Evolutionary conservation across 2,113 vertebrate genomes (phyloP).

Genomic region (Hypocryptadius cinnamomeus): DNA sequence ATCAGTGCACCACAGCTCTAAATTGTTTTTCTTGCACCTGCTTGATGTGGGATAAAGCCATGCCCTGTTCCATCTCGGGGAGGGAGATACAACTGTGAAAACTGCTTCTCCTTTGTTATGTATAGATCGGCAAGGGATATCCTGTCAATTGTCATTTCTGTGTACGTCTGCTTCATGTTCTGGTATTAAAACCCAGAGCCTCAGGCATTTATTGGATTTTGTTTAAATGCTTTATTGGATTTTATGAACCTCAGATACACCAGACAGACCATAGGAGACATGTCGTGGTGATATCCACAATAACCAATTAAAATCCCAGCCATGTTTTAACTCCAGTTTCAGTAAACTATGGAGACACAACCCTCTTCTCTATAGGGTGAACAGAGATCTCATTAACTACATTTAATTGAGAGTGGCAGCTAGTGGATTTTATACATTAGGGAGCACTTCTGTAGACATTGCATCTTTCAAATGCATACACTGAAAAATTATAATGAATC

Average conservation of each 20-base stretch:
- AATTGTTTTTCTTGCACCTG: background rate
- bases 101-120: background rate
- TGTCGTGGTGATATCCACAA: constrained; percentile 5
- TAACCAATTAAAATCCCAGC: constrained; percentile 48
- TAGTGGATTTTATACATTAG: constrained; percentile 55
- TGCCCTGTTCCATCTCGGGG: background rate
- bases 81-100: background rate
- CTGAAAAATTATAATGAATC: constrained; percentile 58
- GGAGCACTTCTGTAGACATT: constrained; percentile 49
- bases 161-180: background rate
- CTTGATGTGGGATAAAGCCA: background rate
- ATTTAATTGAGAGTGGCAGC: constrained; percentile 56
- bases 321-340: constrained; percentile 34
- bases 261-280: background rate
- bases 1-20: background rate
- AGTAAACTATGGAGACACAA: background rate
- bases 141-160: background rate
- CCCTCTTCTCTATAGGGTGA: background rate
- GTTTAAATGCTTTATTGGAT: constrained; percentile 49
- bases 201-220: constrained; percentile 35
- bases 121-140: background rate
- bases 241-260: constrained; percentile 23
- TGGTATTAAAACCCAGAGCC: constrained; percentile 19
- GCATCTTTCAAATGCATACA: constrained; percentile 29
- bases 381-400: constrained; percentile 53